Evolutionary conservation across 2,797 vertebrate genomes (phyloP), one percentile per base, ranked within the genome.

Genomic region (Ctenopoma kingsleyae): DNA sequence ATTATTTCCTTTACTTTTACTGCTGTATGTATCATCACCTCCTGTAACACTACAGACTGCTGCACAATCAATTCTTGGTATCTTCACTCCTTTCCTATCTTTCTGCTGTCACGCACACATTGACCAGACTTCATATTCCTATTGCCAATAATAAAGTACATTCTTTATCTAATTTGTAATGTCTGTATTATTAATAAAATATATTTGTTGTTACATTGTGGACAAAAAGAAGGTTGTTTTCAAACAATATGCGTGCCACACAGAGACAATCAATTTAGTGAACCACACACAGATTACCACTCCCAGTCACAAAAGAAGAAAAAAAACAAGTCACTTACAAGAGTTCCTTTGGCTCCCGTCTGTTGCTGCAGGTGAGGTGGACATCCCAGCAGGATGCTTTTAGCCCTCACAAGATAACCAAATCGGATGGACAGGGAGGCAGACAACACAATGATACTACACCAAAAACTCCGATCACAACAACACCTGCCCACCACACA

Each of bases 291-390:
- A 65, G 25, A 75, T 2, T 41, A 66, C 25, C 60, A 67, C 41
- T 67, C 48, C 57, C 27, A 27, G 49, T 12, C n/a, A 49, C 10
- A 72, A 13, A 65, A 52, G 4, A 74, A 68, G 5, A 27, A 35
- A 55, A 22, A n/a, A 30, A 48, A 61, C 65, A 71, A 79, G 71
- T 78, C 62, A 88, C 92, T 92, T 74, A 93, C 92, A 78, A 56
- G 92, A 92, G 89, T 90, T 91, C 84, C 85, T 89, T 60, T 91
- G 91, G 83, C 86, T 93, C 64, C 83, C 82, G 40, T 93, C 90
- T 69, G 84, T 82, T 49, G 86, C 56, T 67, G 71, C 84, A 41
- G 89, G 82, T 4, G 88, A 82, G 58, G 88, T 90, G 72, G 91
- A 91, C 92, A 93, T 93, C 86, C 87, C 80, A 66, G 84, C 81